Percentiles rank a stretch among this genome's conserved stretches.
Conservation (phyloP, 2,113 vertebrate genomes). For the Ellobius talpinus region DNA sequence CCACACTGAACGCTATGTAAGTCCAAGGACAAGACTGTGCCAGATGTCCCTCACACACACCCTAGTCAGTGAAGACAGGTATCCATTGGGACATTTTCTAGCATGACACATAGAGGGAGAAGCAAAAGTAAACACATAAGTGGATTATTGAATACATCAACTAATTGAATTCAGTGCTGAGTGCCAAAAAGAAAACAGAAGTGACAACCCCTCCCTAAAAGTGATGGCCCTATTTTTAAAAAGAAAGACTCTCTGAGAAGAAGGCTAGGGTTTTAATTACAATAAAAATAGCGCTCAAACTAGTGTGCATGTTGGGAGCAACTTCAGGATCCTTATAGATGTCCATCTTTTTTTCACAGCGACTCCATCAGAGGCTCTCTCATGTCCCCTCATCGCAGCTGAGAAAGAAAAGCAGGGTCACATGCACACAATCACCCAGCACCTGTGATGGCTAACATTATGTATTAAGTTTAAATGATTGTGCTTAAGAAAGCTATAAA, state of each 20-base stretch:
- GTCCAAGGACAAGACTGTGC: background rate
- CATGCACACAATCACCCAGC: background rate
- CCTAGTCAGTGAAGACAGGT: background rate
- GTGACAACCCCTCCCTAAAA: background rate
- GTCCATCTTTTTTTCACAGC: background rate
- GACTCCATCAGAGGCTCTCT: background rate
- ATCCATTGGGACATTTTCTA: background rate
- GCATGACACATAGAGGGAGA: background rate
- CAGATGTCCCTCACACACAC: background rate
- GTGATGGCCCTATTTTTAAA: background rate
- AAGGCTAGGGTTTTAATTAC: background rate
- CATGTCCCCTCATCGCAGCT: background rate
- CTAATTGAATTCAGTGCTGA: background rate
- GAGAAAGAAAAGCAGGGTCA: background rate
- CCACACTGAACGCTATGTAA: background rate
- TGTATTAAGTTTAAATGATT: background rate
- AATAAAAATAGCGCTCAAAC: conserved; percentile 11
- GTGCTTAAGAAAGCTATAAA: background rate
- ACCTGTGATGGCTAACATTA: background rate
- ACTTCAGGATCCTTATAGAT: background rate
- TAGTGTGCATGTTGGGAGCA: background rate
- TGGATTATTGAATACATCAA: background rate
- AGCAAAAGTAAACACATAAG: background rate
- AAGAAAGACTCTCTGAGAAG: background rate
- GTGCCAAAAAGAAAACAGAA: conserved; percentile 7